Percentiles rank a stretch among this genome's conserved stretches.
Conservation (phyloP, 2,888 invertebrate species). For the Cabera pusaria region DNA sequence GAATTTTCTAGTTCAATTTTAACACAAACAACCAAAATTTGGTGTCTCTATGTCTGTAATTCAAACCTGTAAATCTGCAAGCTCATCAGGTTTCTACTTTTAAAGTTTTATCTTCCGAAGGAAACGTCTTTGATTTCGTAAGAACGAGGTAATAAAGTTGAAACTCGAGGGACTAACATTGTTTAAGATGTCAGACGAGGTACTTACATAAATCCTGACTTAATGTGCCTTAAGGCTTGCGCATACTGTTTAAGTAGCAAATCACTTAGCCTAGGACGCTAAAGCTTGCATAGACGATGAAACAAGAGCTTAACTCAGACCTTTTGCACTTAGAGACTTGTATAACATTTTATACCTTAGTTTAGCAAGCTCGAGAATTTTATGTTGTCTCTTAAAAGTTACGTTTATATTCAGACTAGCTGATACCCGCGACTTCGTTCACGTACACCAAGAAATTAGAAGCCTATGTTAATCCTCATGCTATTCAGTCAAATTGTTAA, state of each 20-base stretch:
- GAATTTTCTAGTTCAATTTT: constrained; percentile 6
- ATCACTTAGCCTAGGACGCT: constrained; percentile 20
- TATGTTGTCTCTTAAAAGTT: no score
- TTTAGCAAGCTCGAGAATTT: background rate
- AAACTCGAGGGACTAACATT: constrained; percentile 25
- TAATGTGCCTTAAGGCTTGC: constrained; percentile 23
- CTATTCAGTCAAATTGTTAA: no score
- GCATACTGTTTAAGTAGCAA: constrained; percentile 21
- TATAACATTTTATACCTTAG: constrained; percentile 1
- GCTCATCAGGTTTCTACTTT: constrained; percentile 14
- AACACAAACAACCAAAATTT: constrained; percentile 11
- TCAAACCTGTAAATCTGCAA: constrained; percentile 15
- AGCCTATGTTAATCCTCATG: no score
- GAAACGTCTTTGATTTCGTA: constrained; percentile 13
- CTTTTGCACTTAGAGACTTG: constrained; percentile 8
- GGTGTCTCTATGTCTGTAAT: constrained; percentile 17
- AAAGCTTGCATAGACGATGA: constrained; percentile 15
- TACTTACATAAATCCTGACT: constrained; percentile 32
- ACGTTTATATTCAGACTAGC: no score
- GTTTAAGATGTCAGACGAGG: constrained; percentile 24
- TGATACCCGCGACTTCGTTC: no score
- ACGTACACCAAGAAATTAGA: no score
- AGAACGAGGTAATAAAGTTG: constrained; percentile 23
- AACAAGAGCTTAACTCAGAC: constrained; percentile 12
- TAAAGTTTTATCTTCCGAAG: constrained; percentile 12